phyloP scores from a whole-genome alignment of 2,888 invertebrate genomes.

The Baronia brevicornis region DNA sequence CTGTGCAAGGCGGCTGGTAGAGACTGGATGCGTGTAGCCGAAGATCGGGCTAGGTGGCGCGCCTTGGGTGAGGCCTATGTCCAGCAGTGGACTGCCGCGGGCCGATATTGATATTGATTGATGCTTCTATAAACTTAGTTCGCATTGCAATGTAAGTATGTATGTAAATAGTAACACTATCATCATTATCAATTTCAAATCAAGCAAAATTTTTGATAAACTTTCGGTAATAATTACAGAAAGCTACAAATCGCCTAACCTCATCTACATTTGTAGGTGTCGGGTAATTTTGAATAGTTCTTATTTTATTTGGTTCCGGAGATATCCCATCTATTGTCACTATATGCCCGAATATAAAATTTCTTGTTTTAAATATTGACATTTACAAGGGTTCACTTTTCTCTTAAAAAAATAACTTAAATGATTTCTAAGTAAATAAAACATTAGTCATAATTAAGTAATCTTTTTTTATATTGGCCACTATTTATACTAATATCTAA shows the following conservation, averaged over 20 bases:
- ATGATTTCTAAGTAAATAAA: conserved; percentile 12
- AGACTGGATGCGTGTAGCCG: too few relatives aligned
- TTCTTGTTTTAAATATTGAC: conserved; percentile 10
- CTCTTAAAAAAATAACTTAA: conserved; percentile 7
- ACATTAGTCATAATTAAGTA: conserved; percentile 11
- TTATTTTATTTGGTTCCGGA: conserved; percentile 14
- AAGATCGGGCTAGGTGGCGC: too few relatives aligned
- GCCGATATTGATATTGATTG: too few relatives aligned
- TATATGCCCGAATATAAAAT: conserved; percentile 16
- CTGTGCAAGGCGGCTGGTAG: too few relatives aligned
- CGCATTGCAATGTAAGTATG: too few relatives aligned
- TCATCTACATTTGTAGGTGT: conserved; percentile 11
- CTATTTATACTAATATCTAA: conserved; percentile 2
- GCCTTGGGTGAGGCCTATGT: too few relatives aligned
- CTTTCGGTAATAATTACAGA: conserved; percentile 12
- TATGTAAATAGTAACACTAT: too few relatives aligned
- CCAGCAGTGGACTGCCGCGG: too few relatives aligned
- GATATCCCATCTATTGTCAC: conserved; percentile 12
- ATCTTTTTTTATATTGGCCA: conserved; percentile 8
- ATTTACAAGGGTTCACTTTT: conserved; percentile 9
- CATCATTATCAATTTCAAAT: too few relatives aligned
- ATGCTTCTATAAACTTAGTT: too few relatives aligned
- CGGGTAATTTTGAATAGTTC: conserved; percentile 14
- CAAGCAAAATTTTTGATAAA: conserved; percentile 8
- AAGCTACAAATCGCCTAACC: conserved; percentile 14